phyloP scores from a whole-genome alignment of 2,888 invertebrate species.

The Limnephilus lunatus region DNA sequence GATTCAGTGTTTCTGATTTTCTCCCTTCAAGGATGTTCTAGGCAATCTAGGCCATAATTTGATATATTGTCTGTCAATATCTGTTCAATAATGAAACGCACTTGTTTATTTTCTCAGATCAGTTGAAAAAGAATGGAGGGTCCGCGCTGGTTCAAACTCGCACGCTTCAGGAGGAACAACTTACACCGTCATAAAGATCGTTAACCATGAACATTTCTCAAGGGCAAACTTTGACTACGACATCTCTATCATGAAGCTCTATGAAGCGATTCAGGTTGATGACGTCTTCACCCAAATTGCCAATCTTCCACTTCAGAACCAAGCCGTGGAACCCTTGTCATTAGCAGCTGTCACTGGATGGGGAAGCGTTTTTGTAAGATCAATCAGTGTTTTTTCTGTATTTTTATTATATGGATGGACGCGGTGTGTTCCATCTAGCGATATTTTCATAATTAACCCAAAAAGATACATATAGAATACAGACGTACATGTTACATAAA shows the following conservation, averaged over 20 bases:
- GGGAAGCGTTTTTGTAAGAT: conserved; percentile 41
- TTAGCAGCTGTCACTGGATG: conserved; percentile 55
- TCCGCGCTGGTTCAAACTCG: conserved; percentile 67
- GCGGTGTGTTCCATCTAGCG: background rate
- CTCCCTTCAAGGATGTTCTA: no score
- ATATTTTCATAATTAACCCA: background rate
- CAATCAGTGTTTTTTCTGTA: background rate
- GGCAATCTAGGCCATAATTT: no score
- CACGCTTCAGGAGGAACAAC: conserved; percentile 71
- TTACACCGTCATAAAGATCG: conserved; percentile 69
- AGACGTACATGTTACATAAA: background rate
- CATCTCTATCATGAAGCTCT: conserved; percentile 71
- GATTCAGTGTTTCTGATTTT: no score
- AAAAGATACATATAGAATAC: no score
- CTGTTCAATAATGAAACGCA: background rate
- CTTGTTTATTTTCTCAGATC: conserved; percentile 41
- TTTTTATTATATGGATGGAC: background rate
- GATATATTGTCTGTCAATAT: no score
- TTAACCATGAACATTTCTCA: conserved; percentile 70
- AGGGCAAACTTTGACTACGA: conserved; percentile 71
- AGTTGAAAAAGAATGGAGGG: conserved; percentile 49
- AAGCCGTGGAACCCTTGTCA: background rate
- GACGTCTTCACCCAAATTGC: conserved; percentile 67
- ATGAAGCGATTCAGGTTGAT: conserved; percentile 67
- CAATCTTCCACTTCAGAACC: background rate